Conservation (phyloP, 2,888 invertebrate species). For the Eledona agricola region DNA sequence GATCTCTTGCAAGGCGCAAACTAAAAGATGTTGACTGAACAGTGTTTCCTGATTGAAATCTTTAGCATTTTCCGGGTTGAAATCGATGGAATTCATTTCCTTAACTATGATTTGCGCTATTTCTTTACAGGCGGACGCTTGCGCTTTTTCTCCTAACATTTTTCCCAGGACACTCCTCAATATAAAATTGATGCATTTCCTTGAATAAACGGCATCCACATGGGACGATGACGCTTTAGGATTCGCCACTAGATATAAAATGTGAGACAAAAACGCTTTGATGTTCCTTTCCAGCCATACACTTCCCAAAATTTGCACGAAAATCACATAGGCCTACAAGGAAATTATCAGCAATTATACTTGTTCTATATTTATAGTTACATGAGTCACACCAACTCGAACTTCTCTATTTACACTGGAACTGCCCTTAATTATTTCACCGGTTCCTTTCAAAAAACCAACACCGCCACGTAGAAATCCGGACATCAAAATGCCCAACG, state of each 20-base stretch:
- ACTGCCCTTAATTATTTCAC: slow-evolving; percentile 95
- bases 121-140: slow-evolving; percentile 94
- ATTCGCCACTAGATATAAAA: slow-evolving; percentile 92
- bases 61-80: slow-evolving; percentile 91
- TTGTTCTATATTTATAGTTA: slow-evolving; percentile 64
- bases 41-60: slow-evolving; percentile 90
- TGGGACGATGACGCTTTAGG: slow-evolving; percentile 96
- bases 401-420: slow-evolving; percentile 95
- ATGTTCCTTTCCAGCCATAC: slow-evolving; percentile 95
- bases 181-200: slow-evolving; percentile 97
- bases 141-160: slow-evolving; percentile 96
- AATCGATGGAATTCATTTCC: slow-evolving; percentile 95
- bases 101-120: slow-evolving; percentile 90
- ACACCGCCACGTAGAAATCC: slow-evolving; percentile 95
- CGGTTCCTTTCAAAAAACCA: slow-evolving; percentile 91
- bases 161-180: slow-evolving; percentile 90
- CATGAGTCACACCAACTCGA: slow-evolving; percentile 96
- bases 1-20: slow-evolving; percentile 94
- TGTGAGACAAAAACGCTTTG: slow-evolving; percentile 84
- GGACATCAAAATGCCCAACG: slow-evolving; percentile 87
- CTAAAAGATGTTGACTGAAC: slow-evolving; percentile 89
- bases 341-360: slow-evolving; percentile 1
- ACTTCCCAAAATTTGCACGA: slow-evolving; percentile 92
- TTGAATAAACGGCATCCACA: slow-evolving; percentile 96
- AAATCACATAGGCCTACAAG: slow-evolving; percentile 90